phyloP scores from a whole-genome alignment of 2,113 vertebrate species.

The Eulemur macaco region DNA sequence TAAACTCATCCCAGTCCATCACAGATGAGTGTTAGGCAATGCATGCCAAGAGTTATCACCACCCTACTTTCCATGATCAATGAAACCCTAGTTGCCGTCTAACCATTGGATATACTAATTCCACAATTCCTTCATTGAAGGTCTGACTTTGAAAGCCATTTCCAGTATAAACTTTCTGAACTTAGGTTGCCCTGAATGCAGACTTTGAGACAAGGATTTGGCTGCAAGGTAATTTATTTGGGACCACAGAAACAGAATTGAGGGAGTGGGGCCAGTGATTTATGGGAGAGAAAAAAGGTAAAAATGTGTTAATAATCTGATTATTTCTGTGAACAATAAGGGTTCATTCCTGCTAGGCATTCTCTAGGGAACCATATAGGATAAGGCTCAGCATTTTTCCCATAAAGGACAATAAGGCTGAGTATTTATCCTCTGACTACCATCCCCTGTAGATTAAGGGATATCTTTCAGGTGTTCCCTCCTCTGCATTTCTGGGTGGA shows the following conservation, averaged over 20 bases:
- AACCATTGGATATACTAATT: not conserved
- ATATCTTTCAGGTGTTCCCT: not conserved
- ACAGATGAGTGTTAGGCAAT: not conserved
- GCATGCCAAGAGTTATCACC: not conserved
- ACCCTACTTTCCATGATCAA: not conserved
- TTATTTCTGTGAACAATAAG: not conserved
- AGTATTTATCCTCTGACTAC: not conserved
- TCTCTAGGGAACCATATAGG: not conserved
- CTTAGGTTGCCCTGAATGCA: not conserved
- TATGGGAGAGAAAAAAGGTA: not conserved
- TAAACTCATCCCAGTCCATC: not conserved
- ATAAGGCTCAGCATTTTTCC: not conserved
- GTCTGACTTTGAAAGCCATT: not conserved
- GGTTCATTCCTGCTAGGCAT: not conserved
- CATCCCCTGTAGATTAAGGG: not conserved
- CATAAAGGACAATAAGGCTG: not conserved
- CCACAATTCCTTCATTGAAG: not conserved
- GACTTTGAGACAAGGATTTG: not conserved
- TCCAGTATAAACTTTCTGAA: not conserved
- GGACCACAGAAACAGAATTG: not conserved
- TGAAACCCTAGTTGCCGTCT: not conserved
- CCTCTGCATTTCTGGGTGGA: not conserved
- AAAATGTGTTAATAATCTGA: not conserved
- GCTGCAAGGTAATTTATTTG: not conserved
- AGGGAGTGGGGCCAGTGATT: not conserved